Percentiles rank a stretch among this genome's conserved stretches.
Evolutionary conservation across 1,140 invertebrate genomes (phyloP).

Genomic region (Drosophila suzukii): DNA sequence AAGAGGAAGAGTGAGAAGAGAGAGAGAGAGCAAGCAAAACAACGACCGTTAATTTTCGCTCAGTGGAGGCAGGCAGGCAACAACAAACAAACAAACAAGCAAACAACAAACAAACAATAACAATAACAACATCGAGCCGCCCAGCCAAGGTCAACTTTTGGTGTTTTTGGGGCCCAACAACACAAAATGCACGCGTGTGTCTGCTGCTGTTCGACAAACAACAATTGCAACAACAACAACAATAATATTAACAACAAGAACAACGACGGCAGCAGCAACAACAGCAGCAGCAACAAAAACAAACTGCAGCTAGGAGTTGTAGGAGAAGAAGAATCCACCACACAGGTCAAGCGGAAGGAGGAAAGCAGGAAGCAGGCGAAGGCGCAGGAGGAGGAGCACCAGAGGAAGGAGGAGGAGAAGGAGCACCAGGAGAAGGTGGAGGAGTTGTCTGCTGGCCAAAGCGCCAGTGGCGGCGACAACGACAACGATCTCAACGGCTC

Average conservation of each 20-base stretch:
- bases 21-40: background rate
- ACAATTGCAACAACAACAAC: constrained; percentile 49
- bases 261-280: constrained; percentile 13
- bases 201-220: constrained; percentile 72
- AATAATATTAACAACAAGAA: constrained; percentile 5
- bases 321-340: constrained; percentile 10
- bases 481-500: constrained; percentile 72
- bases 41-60: constrained; percentile 24
- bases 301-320: constrained; percentile 2
- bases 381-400: constrained; percentile 23
- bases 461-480: constrained; percentile 51
- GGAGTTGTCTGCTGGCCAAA: constrained; percentile 43
- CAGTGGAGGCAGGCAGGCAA: constrained; percentile 12
- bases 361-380: constrained; percentile 2
- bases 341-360: background rate
- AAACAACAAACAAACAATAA: constrained; percentile 20
- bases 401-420: background rate
- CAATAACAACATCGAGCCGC: constrained; percentile 17
- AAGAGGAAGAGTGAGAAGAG: background rate
- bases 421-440: background rate
- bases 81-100: constrained; percentile 12
- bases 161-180: constrained; percentile 56
- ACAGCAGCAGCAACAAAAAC: constrained; percentile 2
- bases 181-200: constrained; percentile 83
- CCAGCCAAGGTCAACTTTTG: constrained; percentile 69